Evolutionary conservation across 2,113 vertebrate genomes (phyloP).

Genomic region (Pardalotus punctatus): DNA sequence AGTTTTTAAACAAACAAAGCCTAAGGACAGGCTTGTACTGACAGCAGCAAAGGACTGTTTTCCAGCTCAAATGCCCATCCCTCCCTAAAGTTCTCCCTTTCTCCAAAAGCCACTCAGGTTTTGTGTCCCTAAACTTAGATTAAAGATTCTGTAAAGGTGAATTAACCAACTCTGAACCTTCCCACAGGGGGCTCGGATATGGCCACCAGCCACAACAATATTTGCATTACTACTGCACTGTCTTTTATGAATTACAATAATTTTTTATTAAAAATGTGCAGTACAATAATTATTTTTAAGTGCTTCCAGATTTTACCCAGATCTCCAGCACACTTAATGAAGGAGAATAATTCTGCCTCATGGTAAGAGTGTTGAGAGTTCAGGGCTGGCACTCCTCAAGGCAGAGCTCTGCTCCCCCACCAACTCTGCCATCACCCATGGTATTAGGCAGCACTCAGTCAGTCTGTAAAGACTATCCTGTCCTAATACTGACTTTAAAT

Average conservation of each 20-base stretch:
- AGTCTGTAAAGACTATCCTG: background rate
- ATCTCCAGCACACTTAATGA: background rate
- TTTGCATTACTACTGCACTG: background rate
- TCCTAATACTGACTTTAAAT: background rate
- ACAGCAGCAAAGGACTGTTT: background rate
- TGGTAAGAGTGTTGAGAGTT: background rate
- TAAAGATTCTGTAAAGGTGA: background rate
- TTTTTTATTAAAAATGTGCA: background rate
- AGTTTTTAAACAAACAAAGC: slow-evolving; percentile 1
- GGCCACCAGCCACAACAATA: background rate
- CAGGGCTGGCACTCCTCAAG: background rate
- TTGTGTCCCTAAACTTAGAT: background rate
- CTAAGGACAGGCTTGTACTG: background rate
- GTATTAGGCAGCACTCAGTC: background rate
- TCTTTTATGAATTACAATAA: background rate
- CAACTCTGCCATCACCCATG: background rate
- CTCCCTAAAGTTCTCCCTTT: background rate
- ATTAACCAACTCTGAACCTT: background rate
- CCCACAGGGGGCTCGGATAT: background rate
- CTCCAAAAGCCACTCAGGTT: background rate
- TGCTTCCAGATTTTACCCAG: background rate
- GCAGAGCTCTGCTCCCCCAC: background rate
- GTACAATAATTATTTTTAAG: background rate
- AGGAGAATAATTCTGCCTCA: background rate
- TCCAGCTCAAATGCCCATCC: background rate